Base-by-base conservation (phyloP, 2,797 vertebrate genomes). In the Acanthurus leucopareius region DNA sequence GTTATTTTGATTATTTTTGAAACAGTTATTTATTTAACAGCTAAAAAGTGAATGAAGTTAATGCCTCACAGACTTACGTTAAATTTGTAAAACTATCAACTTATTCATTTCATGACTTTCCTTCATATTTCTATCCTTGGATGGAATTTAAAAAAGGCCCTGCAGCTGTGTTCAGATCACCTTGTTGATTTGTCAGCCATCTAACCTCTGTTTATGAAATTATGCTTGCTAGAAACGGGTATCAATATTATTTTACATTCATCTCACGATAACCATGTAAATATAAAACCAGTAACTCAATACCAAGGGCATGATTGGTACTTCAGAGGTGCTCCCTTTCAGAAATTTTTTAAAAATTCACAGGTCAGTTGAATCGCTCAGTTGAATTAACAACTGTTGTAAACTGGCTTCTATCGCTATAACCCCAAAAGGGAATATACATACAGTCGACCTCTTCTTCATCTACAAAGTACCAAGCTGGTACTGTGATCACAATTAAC, bases 401-500 rank as follows among this genome's bases (percentile, higher is more conserved):
- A 73, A 74, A 48, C 15, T 54, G 38, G 35, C 67, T 69, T 68
- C 20, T 28, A 4, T 83, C 32, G 57, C 56, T 45, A 76, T 71
- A 7, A 56, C 1, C 19, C 13, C 17, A 59, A 13, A 54, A 48
- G 38, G 20, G 35, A 40, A 72, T 64, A 38, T 35, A 14, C 3
- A 52, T 4, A 54, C 48, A 20, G 40, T 67, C 57, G 73, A 16
- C 32, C 32, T 69, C 52, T 32, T 67, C 20, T 32, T 53, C 32
- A n/a, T 58, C 51, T 15, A 35, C 32, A 0, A 48, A 75, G n/a
- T 38, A 44, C 40, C 32, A 5, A 0, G 64, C 35, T 58, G 56
- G 8, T 60, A 16, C 63, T 69, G 42, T 75, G 64, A 63, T 63
- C 53, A 60, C 65, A 69, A 54, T 87, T 79, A 76, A 86, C 75